Percentiles rank a stretch among this genome's conserved stretches.
phyloP scores from a whole-genome alignment of 1,140 invertebrate genomes.

The Camponotus pennsylvanicus region DNA sequence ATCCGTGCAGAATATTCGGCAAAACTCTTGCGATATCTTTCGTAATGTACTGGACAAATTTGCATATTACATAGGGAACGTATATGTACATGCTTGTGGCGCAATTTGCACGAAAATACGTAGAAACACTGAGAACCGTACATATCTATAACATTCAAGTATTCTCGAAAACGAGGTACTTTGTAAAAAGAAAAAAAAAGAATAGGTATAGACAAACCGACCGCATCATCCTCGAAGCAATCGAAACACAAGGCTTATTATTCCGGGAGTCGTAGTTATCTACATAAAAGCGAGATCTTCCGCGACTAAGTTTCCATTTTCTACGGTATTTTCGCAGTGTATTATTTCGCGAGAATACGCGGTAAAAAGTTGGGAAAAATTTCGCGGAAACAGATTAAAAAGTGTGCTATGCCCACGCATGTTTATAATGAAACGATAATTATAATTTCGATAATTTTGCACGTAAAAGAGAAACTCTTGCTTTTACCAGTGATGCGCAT shows the following conservation, averaged over 20 bases:
- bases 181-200: slow-evolving; percentile 44
- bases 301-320: background rate
- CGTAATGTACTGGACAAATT: slow-evolving; percentile 1
- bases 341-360: slow-evolving; percentile 8
- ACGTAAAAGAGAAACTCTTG: background rate
- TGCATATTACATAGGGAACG: slow-evolving; percentile 22
- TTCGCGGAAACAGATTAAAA: background rate
- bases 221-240: slow-evolving; percentile 58
- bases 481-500: background rate
- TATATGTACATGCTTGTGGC: background rate
- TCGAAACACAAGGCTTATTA: slow-evolving; percentile 43
- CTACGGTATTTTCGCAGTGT: background rate
- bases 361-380: background rate
- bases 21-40: background rate
- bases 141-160: slow-evolving; percentile 15
- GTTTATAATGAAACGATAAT: background rate
- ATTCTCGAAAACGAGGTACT: slow-evolving; percentile 54
- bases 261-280: slow-evolving; percentile 36
- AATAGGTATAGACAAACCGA: slow-evolving; percentile 4
- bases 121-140: background rate
- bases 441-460: slow-evolving; percentile 6
- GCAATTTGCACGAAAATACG: slow-evolving; percentile 65
- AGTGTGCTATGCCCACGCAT: background rate
- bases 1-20: background rate
- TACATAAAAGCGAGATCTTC: slow-evolving; percentile 21